These are phyloP conservation scores for Pollenia labialis DNA, from an alignment of 2,888 invertebrate genomes.

Conservation along the genomic window DNA sequence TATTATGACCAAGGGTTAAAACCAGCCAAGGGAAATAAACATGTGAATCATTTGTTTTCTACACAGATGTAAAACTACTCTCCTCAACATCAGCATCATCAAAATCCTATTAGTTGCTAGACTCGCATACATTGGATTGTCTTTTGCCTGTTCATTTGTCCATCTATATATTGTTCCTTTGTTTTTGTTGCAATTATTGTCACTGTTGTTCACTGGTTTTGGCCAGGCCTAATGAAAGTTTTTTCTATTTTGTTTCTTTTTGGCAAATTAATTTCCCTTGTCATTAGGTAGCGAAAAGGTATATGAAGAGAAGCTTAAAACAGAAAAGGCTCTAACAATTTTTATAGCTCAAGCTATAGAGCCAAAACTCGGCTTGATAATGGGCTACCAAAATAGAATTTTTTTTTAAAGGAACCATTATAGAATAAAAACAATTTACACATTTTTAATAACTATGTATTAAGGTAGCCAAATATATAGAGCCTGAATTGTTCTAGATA, in stretches of 20 bases:
- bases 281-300: constrained; percentile 44
- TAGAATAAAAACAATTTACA: no score
- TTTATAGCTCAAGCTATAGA: not conserved
- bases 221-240: constrained; percentile 1
- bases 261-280: constrained; percentile 72
- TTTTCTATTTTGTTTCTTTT: constrained; percentile 4
- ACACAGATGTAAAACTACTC: constrained; percentile 75
- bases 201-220: constrained; percentile 46
- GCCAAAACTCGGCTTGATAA: no score
- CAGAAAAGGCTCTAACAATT: not conserved
- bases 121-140: constrained; percentile 49
- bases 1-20: constrained; percentile 68
- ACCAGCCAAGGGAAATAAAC: constrained; percentile 65
- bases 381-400: no score
- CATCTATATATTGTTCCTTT: not conserved
- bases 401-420: no score
- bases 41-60: constrained; percentile 54
- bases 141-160: constrained; percentile 26
- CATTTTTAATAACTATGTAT: no score
- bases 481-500: no score
- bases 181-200: constrained; percentile 21
- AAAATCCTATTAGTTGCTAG: constrained; percentile 81
- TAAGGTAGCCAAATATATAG: no score
- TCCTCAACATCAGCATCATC: constrained; percentile 68
- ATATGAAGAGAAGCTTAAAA: not conserved